phyloP scores from a whole-genome alignment of 2,113 vertebrate genomes.

The Stegastes partitus region DNA sequence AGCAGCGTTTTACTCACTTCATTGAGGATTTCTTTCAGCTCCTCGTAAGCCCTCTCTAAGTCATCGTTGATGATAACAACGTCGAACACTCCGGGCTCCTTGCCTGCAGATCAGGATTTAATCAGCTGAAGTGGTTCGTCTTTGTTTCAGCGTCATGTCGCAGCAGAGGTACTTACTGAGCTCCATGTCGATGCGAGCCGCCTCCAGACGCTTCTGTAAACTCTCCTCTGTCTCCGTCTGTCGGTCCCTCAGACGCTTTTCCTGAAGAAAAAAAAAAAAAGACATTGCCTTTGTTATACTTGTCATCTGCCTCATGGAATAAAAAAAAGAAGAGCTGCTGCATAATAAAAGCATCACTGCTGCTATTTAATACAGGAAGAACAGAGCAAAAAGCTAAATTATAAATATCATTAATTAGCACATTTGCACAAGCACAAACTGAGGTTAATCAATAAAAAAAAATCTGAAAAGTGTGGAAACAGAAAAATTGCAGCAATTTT shows the following conservation, averaged over 20 bases:
- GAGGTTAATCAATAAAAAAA: too few species aligned
- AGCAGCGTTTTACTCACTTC: slow-evolving; percentile 84
- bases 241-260: slow-evolving; percentile 90
- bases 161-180: slow-evolving; percentile 87
- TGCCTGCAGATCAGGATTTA: slow-evolving; percentile 80
- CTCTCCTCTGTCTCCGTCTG: slow-evolving; percentile 94
- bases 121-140: neutral
- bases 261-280: slow-evolving; percentile 78
- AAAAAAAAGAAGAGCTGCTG: neutral
- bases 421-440: too few species aligned
- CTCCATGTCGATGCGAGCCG: slow-evolving; percentile 90
- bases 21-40: slow-evolving; percentile 87
- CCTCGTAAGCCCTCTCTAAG: slow-evolving; percentile 89
- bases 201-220: slow-evolving; percentile 88
- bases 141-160: neutral
- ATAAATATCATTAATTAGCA: neutral
- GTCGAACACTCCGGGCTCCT: slow-evolving; percentile 94
- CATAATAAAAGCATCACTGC: too few species aligned
- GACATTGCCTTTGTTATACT: too few species aligned
- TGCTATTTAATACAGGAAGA: neutral
- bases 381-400: neutral
- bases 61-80: slow-evolving; percentile 92
- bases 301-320: too few species aligned
- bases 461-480: neutral
- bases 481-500: neutral